These are phyloP conservation scores for Parazoanthus swiftii DNA, from an alignment of 92 coral and sea anemone genomes.

Conservation along the genomic window DNA sequence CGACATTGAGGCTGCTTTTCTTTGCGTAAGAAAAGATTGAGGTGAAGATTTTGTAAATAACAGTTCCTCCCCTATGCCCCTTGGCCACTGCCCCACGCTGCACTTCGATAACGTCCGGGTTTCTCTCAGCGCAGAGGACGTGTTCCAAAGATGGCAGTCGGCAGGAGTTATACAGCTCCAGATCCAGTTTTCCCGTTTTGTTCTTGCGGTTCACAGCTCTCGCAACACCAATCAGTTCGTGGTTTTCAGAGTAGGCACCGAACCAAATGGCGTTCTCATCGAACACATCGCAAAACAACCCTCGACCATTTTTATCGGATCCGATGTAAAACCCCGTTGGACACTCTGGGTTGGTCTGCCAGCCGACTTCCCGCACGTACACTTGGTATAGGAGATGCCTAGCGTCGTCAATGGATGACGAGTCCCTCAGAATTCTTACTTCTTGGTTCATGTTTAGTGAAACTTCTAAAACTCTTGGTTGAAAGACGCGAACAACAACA, in stretches of 20 bases:
- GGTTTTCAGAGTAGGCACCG: conserved; percentile 49
- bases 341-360: conserved; percentile 51
- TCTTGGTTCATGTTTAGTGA: conserved; percentile 45
- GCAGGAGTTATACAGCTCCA: conserved; percentile 56
- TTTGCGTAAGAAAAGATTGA: conserved; percentile 52
- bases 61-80: conserved; percentile 43
- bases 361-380: conserved; percentile 52
- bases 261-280: conserved; percentile 60
- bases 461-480: neutral
- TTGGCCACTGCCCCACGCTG: conserved; percentile 64
- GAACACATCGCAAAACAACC: conserved; percentile 57
- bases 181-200: conserved; percentile 57
- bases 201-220: conserved; percentile 60
- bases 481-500: neutral
- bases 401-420: conserved; percentile 51
- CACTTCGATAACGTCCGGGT: conserved; percentile 45
- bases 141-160: conserved; percentile 46
- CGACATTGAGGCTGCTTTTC: conserved; percentile 47
- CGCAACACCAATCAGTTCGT: conserved; percentile 49
- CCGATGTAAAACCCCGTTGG: conserved; percentile 58
- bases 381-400: conserved; percentile 55
- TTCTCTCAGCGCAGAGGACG: conserved; percentile 36
- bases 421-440: conserved; percentile 47
- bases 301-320: conserved; percentile 45
- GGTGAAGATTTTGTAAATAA: conserved; percentile 46